Conservation (phyloP, 2,888 invertebrate species). For the Xestoiulus laeticollis region DNA sequence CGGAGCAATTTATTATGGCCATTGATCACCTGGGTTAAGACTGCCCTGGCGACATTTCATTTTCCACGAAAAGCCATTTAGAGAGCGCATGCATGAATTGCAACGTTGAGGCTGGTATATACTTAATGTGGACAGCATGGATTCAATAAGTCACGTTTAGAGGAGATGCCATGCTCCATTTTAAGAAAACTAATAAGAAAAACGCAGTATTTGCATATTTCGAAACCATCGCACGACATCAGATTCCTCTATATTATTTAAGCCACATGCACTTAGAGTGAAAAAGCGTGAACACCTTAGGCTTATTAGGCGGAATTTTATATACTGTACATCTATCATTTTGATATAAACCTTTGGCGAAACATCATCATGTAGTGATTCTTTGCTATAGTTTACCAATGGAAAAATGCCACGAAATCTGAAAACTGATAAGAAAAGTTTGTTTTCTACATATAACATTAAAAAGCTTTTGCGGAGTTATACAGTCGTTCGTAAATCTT, state of each 20-base stretch:
- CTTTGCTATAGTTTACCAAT: background rate
- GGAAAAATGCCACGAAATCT: background rate
- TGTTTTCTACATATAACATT: background rate
- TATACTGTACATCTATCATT: background rate
- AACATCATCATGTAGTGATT: background rate
- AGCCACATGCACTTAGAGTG: background rate
- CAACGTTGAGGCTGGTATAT: background rate
- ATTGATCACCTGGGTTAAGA: conserved; percentile 3
- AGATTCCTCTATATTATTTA: conserved; percentile 18
- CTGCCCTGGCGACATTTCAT: conserved; percentile 21
- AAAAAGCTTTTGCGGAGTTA: background rate
- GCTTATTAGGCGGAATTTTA: background rate
- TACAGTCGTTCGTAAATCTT: too few species aligned
- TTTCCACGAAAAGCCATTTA: background rate
- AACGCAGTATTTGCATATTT: conserved; percentile 4
- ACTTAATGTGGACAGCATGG: background rate
- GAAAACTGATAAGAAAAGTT: conserved; percentile 10
- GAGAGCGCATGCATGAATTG: background rate
- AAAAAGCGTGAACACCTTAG: background rate
- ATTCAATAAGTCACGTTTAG: conserved; percentile 8
- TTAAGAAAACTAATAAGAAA: conserved; percentile 34
- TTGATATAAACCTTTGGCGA: background rate
- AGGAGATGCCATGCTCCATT: background rate
- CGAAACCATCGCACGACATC: background rate
- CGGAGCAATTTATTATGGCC: conserved; percentile 7